Evolutionary conservation across 1,140 invertebrate species (phyloP), one percentile per base, ranked within the genome.

Genomic region (Lepidurus couesii): DNA sequence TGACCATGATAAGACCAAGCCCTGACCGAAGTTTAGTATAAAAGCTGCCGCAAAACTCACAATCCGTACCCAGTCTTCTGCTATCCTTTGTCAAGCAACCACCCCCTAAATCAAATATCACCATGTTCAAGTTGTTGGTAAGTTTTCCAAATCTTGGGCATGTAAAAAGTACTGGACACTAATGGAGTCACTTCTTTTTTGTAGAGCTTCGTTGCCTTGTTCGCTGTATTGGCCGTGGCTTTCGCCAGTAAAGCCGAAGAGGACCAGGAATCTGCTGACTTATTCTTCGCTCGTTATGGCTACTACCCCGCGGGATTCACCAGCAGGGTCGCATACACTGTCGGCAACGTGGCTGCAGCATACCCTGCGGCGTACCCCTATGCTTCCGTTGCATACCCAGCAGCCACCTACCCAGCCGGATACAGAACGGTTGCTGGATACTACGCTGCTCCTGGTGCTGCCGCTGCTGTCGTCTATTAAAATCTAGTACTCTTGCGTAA

Each of bases 201-300:
- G 53, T 16, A 65, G 53, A 65, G 1, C 1, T 65, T 65, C 53
- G 53, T 65, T 65, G n/a, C 53, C 53, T 65, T 65, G 53, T 21
- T 65, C 53, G 53, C 53, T 65, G 16, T 65, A n/a, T 65, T 65
- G 53, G 53, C 53, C 13, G 53, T 65, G 53, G 53, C n/a, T 65
- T 65, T 65, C 21, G 53, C 53, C 53, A 21, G 16, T 16, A 21
- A 65, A 13, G n/a, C 53, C n/a, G 53, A 65, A 21, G 21, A 65
- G 21, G 53, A 65, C 53, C 53, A 65, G 21, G 9, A 65, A 65
- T 1, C 53, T 16, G 53, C 53, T 21, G 53, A 65, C 6, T 7
- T 16, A 7, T 65, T 65, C 53, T 65, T 1, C 21, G 53, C 13
- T 21, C 53, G 53, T 3, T 65, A 65, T 16, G 53, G 53, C 16